phyloP scores from a whole-genome alignment of 2,113 vertebrate genomes.

The Catagonus wagneri region DNA sequence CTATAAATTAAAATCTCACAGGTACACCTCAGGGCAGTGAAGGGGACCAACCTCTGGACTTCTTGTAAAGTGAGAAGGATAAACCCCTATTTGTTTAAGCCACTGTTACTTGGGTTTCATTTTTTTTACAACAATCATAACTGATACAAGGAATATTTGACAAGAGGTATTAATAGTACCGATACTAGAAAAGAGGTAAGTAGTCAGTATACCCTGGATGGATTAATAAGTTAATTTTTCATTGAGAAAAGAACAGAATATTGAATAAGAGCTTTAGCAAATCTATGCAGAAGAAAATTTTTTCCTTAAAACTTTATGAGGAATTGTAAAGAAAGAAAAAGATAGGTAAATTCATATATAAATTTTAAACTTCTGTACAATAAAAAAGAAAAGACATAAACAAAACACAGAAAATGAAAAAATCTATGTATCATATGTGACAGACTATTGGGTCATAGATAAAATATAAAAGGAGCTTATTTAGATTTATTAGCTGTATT shows the following conservation, averaged over 20 bases:
- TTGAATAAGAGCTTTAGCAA: background rate
- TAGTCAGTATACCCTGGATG: background rate
- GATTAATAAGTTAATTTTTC: conserved; percentile 8
- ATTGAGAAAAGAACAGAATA: background rate
- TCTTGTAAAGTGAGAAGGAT: background rate
- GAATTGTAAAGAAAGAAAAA: conserved; percentile 17
- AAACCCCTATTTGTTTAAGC: background rate
- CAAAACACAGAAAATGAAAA: conserved; percentile 2
- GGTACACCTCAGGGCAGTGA: background rate
- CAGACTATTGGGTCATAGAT: background rate
- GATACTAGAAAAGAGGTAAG: background rate
- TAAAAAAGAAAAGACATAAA: conserved; percentile 33
- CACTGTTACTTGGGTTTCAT: background rate
- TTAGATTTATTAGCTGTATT: conserved; percentile 62
- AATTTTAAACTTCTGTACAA: conserved; percentile 41
- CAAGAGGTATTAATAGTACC: background rate
- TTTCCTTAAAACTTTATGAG: conserved; percentile 22
- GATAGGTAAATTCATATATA: background rate
- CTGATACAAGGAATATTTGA: background rate
- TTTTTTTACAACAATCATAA: background rate
- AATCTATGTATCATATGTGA: conserved; percentile 35
- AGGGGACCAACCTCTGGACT: background rate
- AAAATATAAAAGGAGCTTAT: conserved; percentile 53
- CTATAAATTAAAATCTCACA: background rate
- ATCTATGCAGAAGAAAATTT: background rate